phyloP scores from a whole-genome alignment of 2,113 vertebrate species.

The Junco hyemalis region DNA sequence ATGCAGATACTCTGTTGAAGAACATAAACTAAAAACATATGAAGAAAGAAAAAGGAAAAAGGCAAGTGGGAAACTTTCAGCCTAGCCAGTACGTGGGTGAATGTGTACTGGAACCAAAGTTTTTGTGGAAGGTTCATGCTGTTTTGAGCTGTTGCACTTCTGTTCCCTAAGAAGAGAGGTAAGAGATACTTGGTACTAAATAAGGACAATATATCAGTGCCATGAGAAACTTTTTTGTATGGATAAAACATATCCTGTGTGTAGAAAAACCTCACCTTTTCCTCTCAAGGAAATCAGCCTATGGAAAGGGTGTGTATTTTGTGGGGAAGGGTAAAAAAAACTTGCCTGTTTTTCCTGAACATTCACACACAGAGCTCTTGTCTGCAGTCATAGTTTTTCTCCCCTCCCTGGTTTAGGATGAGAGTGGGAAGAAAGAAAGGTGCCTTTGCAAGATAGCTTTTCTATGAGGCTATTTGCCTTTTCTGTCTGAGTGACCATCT shows the following conservation, averaged over 20 bases:
- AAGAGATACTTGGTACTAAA: background rate
- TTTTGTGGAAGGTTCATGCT: background rate
- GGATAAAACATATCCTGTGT: background rate
- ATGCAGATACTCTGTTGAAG: background rate
- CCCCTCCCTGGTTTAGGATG: background rate
- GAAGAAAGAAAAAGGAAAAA: background rate
- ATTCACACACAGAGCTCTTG: background rate
- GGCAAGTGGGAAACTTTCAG: background rate
- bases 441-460: background rate
- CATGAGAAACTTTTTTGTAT: background rate
- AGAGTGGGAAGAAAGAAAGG: no score
- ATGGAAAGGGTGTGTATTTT: background rate
- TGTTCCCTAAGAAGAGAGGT: background rate
- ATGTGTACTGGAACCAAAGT: background rate
- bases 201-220: background rate
- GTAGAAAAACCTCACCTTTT: background rate
- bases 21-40: background rate
- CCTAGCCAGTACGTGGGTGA: background rate
- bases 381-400: background rate
- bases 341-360: background rate
- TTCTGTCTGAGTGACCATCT: background rate
- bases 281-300: background rate
- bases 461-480: background rate
- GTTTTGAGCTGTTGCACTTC: background rate
- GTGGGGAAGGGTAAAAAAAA: background rate